Conservation (phyloP, 2,797 vertebrate genomes). For the Coreius guichenoti region DNA sequence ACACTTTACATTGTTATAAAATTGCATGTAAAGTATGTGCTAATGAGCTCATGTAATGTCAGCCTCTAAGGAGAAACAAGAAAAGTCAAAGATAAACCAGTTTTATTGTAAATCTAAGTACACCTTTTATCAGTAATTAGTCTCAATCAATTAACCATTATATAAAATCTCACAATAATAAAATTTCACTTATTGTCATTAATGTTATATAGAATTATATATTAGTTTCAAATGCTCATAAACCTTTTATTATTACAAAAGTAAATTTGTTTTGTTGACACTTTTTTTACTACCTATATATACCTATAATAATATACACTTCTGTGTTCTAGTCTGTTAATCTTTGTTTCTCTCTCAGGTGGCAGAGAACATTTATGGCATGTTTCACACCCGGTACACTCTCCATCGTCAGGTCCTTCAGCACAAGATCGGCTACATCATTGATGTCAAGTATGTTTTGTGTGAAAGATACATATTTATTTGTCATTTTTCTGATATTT, state of each 20-base stretch:
- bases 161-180: no score
- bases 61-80: no score
- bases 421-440: conserved; percentile 22
- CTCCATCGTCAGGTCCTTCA: conserved; percentile 14
- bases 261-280: neutral
- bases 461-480: neutral
- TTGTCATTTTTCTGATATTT: neutral
- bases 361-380: neutral
- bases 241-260: neutral
- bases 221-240: neutral
- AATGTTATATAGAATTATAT: no score
- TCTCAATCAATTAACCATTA: no score
- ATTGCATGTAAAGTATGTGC: no score
- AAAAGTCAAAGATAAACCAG: no score
- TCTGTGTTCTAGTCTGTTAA: neutral
- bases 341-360: neutral
- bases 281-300: neutral
- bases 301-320: neutral
- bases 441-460: neutral
- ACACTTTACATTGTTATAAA: neutral
- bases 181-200: no score
- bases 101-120: no score
- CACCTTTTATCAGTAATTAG: no score
- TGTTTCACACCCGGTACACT: conserved; percentile 32
- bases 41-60: no score